Evolutionary conservation across 1,140 invertebrate genomes (phyloP).

Genomic region (Spodoptera litura): DNA sequence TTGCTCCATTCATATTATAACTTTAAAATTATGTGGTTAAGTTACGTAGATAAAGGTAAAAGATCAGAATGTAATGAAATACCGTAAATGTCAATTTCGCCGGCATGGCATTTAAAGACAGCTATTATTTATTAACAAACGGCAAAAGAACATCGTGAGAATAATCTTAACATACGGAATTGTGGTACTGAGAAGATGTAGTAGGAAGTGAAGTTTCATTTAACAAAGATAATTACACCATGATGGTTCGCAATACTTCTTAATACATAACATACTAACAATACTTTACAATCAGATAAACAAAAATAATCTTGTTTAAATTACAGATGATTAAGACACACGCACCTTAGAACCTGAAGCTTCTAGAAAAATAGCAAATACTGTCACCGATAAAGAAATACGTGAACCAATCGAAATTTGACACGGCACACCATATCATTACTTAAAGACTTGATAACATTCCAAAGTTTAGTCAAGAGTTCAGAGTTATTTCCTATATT

Average conservation of each 20-base stretch:
- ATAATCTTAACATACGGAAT: slow-evolving; percentile 22
- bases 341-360: background rate
- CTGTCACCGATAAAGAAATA: background rate
- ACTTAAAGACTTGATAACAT: slow-evolving; percentile 12
- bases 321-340: background rate
- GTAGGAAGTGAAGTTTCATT: slow-evolving; percentile 9
- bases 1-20: too few species aligned
- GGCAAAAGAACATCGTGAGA: slow-evolving; percentile 34
- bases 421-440: slow-evolving; percentile 16
- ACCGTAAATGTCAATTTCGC: background rate
- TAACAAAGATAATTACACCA: background rate
- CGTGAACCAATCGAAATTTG: slow-evolving; percentile 14
- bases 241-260: too few species aligned
- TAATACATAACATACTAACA: too few species aligned
- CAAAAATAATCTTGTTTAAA: background rate
- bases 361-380: slow-evolving; percentile 1
- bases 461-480: background rate
- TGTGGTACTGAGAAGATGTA: background rate
- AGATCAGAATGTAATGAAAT: background rate
- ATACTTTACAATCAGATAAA: too few species aligned
- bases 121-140: slow-evolving; percentile 2
- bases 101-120: background rate
- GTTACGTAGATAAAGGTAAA: background rate
- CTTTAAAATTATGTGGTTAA: too few species aligned
- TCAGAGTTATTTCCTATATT: background rate